Base-by-base conservation (phyloP, 2,113 vertebrate genomes). In the Holacanthus passer region DNA sequence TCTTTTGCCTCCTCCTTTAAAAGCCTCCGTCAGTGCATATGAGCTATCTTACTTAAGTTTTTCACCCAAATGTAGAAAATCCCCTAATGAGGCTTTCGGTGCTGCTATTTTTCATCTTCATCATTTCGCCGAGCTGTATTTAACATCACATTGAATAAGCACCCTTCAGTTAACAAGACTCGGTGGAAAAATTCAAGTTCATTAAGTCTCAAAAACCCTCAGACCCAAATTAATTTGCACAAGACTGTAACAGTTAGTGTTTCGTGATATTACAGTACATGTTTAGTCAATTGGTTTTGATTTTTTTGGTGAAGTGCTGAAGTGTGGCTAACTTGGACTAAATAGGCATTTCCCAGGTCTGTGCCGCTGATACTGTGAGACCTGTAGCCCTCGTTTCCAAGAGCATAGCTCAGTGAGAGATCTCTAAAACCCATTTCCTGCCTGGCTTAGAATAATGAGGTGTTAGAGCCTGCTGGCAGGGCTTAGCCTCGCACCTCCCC, bases 361-460 rank as follows among this genome's bases (percentile, higher is more conserved):
- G n/a, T 87, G 79, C 72, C 45, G 58, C 67, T 77, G 68, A 79
- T 87, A 76, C 52, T 55, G 50, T 70, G 75, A 88, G 80, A 86
- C 66, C 77, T 77, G 80, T 87, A 71, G 69, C 65, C 77, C 68
- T 59, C 41, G 24, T 70, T 86, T 90, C 78, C 72, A 86, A 71
- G 43, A 84, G 88, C 82, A 70, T 37, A 56, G 87, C 87, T 79
- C 83, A 74, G 80, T 79, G 62, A 88, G 88, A 87, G 70, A 89
- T 73, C 79, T 87, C 77, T 71, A 85, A 89, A 92, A 89, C 73
- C 88, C 88, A 86, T 88, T 91, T 90, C 89, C 91, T 93, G 89
- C 81, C 84, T 83, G 86, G 86, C 83, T 85, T 82, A 79, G 88
- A 92, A 91, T 90, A 91, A 94, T 92, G 92, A 93, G 85, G 85